Conservation (phyloP, 2,797 vertebrate genomes). For the Thamnophis elegans region DNA sequence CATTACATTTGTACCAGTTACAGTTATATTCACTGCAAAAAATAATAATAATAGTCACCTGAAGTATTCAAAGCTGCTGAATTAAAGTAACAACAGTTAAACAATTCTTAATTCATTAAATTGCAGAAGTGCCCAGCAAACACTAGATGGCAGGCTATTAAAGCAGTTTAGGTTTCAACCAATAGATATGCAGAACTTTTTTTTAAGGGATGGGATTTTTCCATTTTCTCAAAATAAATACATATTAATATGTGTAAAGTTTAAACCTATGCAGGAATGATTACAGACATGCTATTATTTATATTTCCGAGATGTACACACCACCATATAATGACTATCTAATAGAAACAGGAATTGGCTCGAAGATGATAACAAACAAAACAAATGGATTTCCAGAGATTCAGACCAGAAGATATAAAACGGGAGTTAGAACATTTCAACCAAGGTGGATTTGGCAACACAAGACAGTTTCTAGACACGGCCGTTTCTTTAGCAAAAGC, state of each 20-base stretch:
- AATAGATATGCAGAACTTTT: accelerated
- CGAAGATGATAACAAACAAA: not conserved
- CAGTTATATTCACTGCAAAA: not conserved
- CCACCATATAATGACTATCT: not conserved
- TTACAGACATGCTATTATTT: constrained; percentile 47
- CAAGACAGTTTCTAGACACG: not conserved
- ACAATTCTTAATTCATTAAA: not conserved
- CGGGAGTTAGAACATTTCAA: not conserved
- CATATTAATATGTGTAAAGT: constrained; percentile 24
- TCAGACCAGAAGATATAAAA: constrained; percentile 7
- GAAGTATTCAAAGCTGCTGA: not conserved
- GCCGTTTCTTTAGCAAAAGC: not conserved
- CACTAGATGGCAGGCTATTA: constrained; percentile 26
- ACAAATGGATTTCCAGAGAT: constrained; percentile 12
- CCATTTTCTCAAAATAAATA: not conserved
- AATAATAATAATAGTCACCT: not conserved
- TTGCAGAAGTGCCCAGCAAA: not conserved
- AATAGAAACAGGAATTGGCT: not conserved
- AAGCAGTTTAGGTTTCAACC: not conserved
- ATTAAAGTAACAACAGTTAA: accelerated
- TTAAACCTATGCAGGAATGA: constrained; percentile 34
- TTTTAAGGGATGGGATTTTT: not conserved
- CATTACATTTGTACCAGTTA: accelerated
- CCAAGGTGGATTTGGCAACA: constrained; percentile 17
- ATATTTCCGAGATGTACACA: constrained; percentile 49